Base-by-base conservation (phyloP, 2,888 invertebrate genomes). In the Coleophora deauratella region DNA sequence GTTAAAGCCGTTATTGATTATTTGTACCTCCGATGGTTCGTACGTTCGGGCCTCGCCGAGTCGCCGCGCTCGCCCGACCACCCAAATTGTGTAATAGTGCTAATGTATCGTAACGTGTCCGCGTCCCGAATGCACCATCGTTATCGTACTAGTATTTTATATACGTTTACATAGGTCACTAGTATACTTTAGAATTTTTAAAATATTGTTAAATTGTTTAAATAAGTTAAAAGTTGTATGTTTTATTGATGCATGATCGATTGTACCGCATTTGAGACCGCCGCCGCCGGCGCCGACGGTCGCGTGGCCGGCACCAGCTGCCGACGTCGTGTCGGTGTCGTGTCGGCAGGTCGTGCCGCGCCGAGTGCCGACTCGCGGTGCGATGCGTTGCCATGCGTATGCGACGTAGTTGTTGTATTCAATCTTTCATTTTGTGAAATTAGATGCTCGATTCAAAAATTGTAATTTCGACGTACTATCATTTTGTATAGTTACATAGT, bases 401-500 rank as follows among this genome's bases (percentile, higher is more conserved):
- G 21, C 21, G 21, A 21, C 21, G 21, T 21, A 21, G 21, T 21
- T 21, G 21, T 21, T 21, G 21, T 21, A 21, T 21, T 21, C 21
- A 21, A 21, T 21, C 64, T 68, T 76, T 74, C 72, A 62, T 67
- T 80, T 81, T 68, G 33, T 57, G 68, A 72, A 69, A 73, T 72
- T 82, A 84, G 84, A 76, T 66, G 81, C 82, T 80, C 77, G 72
- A 75, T 73, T 74, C 72, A 55, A 68, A 77, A 73, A 72, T 68
- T 79, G 81, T 82, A 75, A 78, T 78, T 79, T 82, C 59, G 76
- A 74, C 78, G 78, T 80, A 77, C 80, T 81, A 79, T 81, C 81
- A 76, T 82, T 82, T 82, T 84, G 84, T 85, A 85, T 85, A 84
- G 82, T 76, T 76, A 80, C 79, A 80, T 85, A 85, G 84, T 84